These are phyloP conservation scores for Drosophila athabasca DNA, from an alignment of 1,140 invertebrate species.

Conservation along the genomic window DNA sequence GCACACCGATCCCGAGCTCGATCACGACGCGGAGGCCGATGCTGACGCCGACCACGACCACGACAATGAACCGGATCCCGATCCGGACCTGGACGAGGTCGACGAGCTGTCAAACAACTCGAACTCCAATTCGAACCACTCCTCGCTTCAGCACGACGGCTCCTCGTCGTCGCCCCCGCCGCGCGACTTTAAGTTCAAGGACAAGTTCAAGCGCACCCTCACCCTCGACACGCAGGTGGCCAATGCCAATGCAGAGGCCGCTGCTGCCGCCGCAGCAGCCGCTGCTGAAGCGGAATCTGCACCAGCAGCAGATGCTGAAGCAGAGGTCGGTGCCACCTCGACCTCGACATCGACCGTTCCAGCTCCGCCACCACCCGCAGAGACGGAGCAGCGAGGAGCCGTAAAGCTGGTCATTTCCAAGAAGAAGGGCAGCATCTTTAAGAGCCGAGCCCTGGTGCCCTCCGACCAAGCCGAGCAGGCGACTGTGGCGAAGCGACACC, in stretches of 20 bases:
- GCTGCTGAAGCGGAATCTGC: constrained; percentile 63
- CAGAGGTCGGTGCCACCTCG: constrained; percentile 63
- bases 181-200: constrained; percentile 80
- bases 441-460: constrained; percentile 89
- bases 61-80: constrained; percentile 52
- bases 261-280: constrained; percentile 24
- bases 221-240: constrained; percentile 66
- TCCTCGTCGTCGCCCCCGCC: constrained; percentile 74
- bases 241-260: constrained; percentile 47
- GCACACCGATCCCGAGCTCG: constrained; percentile 47
- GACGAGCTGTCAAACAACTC: constrained; percentile 66
- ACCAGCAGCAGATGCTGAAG: constrained; percentile 62
- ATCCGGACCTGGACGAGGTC: constrained; percentile 52
- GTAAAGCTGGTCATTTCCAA: constrained; percentile 88
- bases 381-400: constrained; percentile 76
- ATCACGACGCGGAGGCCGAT: constrained; percentile 10
- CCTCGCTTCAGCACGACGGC: constrained; percentile 68
- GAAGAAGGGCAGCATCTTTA: constrained; percentile 95
- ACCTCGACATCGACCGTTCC: constrained; percentile 75
- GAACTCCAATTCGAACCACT: constrained; percentile 64
- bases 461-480: constrained; percentile 85
- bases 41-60: constrained; percentile 33
- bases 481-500: constrained; percentile 90
- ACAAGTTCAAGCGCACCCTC: constrained; percentile 79
- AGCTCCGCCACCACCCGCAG: constrained; percentile 4